Percentiles rank a stretch among this genome's conserved stretches.
phyloP scores from a whole-genome alignment of 2,888 invertebrate genomes.

The Doris montereyensis region DNA sequence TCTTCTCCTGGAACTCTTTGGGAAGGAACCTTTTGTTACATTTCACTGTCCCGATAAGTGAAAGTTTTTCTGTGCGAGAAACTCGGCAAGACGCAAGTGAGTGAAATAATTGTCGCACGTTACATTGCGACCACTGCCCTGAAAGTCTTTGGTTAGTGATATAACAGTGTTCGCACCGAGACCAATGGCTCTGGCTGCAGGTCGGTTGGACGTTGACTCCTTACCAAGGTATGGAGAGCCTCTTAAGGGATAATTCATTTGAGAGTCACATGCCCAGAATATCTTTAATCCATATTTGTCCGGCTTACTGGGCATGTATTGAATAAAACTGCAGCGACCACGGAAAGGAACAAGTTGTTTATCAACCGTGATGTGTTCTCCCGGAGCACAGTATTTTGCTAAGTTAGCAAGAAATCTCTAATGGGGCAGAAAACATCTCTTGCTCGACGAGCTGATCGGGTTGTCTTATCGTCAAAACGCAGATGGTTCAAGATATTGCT shows the following conservation, averaged over 20 bases:
- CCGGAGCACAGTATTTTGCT: conserved; percentile 11
- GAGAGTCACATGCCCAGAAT: conserved; percentile 18
- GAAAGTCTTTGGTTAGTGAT: neutral
- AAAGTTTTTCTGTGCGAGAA: neutral
- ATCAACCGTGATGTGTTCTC: conserved; percentile 8
- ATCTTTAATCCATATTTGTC: conserved; percentile 9
- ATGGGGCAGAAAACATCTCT: conserved; percentile 15
- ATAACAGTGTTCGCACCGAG: neutral
- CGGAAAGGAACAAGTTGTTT: conserved; percentile 6
- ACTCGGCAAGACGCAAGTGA: neutral
- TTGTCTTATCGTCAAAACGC: conserved; percentile 4
- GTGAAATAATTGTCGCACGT: conserved; percentile 11
- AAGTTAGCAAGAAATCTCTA: neutral
- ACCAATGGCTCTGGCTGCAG: neutral
- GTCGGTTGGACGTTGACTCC: neutral
- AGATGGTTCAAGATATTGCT: conserved; percentile 13
- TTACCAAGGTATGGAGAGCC: conserved; percentile 21
- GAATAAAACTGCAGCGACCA: conserved; percentile 11
- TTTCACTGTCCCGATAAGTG: conserved; percentile 5
- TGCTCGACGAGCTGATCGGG: neutral
- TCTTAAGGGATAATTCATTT: conserved; percentile 13
- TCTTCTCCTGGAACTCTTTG: neutral
- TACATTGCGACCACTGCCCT: conserved; percentile 4
- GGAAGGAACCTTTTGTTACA: conserved; percentile 6
- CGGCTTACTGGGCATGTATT: neutral